Percentiles rank a stretch among this genome's conserved stretches.
Conservation (phyloP, 2,797 vertebrate genomes). For the Paramormyrops hopkinsi region DNA sequence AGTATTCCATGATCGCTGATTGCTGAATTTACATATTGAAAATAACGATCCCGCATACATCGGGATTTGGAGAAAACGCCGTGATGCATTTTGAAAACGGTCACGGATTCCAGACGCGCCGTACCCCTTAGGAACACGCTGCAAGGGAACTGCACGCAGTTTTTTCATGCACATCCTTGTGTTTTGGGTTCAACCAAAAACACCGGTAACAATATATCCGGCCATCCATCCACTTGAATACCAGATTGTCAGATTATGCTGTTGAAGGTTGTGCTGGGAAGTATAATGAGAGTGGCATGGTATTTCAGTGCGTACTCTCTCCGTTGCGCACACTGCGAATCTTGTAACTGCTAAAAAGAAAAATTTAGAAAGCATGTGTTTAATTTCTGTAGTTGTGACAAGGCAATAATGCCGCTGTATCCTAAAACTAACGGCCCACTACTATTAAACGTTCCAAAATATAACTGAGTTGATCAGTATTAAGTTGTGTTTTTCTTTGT, state of each 20-base stretch:
- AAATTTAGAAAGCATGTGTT: background rate
- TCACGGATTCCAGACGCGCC: background rate
- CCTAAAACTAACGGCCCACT: background rate
- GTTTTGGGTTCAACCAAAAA: background rate
- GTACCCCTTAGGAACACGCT: background rate
- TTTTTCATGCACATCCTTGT: background rate
- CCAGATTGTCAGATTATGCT: background rate
- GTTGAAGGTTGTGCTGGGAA: background rate
- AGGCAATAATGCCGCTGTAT: background rate
- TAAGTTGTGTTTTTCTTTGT: background rate
- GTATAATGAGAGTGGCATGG: background rate
- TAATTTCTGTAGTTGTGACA: background rate
- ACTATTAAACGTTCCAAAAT: background rate
- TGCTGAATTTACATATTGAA: background rate
- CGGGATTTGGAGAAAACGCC: background rate
- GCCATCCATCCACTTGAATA: background rate
- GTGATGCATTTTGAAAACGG: background rate
- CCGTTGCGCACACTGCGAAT: background rate
- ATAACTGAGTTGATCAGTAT: background rate
- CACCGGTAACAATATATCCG: background rate
- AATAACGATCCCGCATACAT: background rate
- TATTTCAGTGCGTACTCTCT: background rate
- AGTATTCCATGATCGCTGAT: background rate
- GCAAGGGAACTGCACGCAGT: background rate
- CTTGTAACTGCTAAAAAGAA: background rate